Evolutionary conservation across 2,797 vertebrate genomes (phyloP).

Genomic region (Amblyraja radiata): DNA sequence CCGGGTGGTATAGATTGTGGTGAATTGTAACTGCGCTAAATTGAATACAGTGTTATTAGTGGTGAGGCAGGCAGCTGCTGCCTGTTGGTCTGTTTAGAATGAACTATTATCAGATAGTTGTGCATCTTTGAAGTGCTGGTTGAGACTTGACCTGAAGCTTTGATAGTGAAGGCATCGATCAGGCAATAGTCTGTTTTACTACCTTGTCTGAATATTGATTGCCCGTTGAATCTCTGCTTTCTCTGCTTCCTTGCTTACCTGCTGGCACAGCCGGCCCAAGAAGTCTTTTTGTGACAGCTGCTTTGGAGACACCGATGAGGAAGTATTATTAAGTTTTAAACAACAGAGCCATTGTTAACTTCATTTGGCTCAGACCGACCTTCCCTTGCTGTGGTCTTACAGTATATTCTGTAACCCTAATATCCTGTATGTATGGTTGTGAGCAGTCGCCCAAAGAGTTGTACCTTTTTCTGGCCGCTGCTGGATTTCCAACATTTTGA

Average conservation of each 20-base stretch:
- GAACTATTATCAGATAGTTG: background rate
- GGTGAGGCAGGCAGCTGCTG: slow-evolving; percentile 16
- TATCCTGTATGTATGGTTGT: background rate
- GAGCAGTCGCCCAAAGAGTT: too few relatives aligned
- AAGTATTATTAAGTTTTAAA: slow-evolving; percentile 24
- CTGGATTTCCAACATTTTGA: too few relatives aligned
- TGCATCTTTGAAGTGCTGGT: slow-evolving; percentile 12
- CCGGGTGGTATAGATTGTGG: background rate
- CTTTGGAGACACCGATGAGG: slow-evolving; percentile 11
- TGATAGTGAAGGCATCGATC: background rate
- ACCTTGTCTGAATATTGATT: background rate
- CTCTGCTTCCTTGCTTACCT: background rate
- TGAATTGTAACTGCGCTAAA: background rate
- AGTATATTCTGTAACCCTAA: background rate
- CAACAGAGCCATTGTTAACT: background rate
- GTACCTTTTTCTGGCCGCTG: too few relatives aligned
- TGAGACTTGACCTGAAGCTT: background rate
- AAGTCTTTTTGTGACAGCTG: background rate
- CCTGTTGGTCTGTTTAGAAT: background rate
- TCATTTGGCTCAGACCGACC: background rate
- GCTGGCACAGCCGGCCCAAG: background rate
- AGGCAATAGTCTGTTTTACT: background rate
- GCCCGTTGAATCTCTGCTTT: background rate
- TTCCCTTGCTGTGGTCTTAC: background rate
- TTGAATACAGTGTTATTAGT: background rate